Percentiles rank a stretch among this genome's conserved stretches.
phyloP scores from a whole-genome alignment of 1,140 invertebrate genomes.

The Teleopsis dalmanni region DNA sequence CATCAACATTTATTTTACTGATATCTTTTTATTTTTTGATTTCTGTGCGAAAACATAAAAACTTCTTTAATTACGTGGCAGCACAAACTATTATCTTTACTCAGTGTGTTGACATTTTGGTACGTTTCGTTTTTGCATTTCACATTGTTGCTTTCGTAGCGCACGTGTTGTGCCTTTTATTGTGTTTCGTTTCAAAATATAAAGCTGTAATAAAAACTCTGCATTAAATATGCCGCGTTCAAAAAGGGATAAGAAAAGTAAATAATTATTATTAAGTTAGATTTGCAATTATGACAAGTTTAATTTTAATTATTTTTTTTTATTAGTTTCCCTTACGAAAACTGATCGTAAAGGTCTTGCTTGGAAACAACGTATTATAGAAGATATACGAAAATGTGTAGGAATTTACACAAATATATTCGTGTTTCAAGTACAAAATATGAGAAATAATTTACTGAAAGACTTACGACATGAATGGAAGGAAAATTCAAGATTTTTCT shows the following conservation, averaged over 20 bases:
- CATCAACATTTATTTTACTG: too few relatives aligned
- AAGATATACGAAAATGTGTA: constrained; percentile 75
- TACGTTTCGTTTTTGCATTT: too few relatives aligned
- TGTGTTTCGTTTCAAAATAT: too few relatives aligned
- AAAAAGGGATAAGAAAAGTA: constrained; percentile 87
- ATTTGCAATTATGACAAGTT: background rate
- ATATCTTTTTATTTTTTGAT: too few relatives aligned
- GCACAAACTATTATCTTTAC: too few relatives aligned
- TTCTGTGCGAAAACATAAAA: too few relatives aligned
- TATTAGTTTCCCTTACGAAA: constrained; percentile 90
- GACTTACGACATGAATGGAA: constrained; percentile 80
- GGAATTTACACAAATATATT: constrained; percentile 81
- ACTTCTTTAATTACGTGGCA: too few relatives aligned
- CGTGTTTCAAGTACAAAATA: constrained; percentile 85
- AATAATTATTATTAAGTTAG: constrained; percentile 22
- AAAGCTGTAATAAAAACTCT: too few relatives aligned
- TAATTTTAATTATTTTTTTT: constrained; percentile 17
- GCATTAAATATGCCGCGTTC: constrained; percentile 75
- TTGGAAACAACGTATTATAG: constrained; percentile 81
- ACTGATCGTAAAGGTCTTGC: constrained; percentile 83
- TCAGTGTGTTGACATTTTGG: too few relatives aligned
- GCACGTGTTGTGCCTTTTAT: too few relatives aligned
- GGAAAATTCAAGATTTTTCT: constrained; percentile 82
- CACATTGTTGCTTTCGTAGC: too few relatives aligned
- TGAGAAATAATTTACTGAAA: constrained; percentile 87